These are phyloP conservation scores for Oostethus manadensis DNA, from an alignment of 2,113 vertebrate species.

Conservation along the genomic window DNA sequence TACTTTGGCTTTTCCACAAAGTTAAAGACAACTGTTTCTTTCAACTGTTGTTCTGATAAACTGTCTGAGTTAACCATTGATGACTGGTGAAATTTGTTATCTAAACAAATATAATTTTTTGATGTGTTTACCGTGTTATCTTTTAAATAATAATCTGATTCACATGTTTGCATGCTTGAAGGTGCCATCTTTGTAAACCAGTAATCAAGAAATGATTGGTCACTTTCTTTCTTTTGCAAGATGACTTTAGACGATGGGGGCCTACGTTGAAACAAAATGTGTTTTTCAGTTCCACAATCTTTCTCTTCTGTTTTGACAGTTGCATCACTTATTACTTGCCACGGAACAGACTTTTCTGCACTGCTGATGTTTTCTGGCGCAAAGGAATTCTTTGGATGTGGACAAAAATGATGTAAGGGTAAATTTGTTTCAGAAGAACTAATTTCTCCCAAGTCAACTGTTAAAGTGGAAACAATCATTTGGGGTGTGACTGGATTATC, in stretches of 20 bases:
- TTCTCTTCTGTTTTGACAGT: background rate
- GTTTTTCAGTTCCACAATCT: background rate
- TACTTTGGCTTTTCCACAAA: slow-evolving; percentile 23
- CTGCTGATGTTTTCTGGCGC: background rate
- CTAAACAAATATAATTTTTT: background rate
- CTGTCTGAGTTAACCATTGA: fast-evolving
- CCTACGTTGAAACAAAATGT: background rate
- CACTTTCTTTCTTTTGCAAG: background rate
- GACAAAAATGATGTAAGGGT: background rate
- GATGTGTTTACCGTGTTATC: background rate
- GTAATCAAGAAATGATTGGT: slow-evolving; percentile 33
- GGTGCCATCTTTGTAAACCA: slow-evolving; percentile 36
- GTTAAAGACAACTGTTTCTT: slow-evolving; percentile 17
- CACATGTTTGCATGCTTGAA: background rate
- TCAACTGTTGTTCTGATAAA: background rate
- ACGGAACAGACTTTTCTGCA: background rate
- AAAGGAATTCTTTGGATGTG: background rate
- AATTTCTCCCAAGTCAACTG: background rate
- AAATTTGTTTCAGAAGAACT: slow-evolving; percentile 3
- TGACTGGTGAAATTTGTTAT: background rate
- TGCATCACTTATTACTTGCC: background rate
- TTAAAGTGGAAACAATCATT: background rate
- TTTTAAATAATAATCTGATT: background rate
- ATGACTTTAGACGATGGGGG: background rate
- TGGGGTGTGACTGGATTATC: background rate